Evolutionary conservation across 1,140 invertebrate genomes (phyloP).

Genomic region (fruit fly (Drosophila melanogaster)): Release_6_plus_ISO1_MT NC_004354.4:8753501-8754000

Average conservation of each 20-base stretch:
- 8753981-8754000: conserved; percentile 78
- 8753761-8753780: conserved; percentile 20
- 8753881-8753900: background rate
- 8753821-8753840: conserved; percentile 70
- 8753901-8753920: background rate
- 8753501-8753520: background rate
- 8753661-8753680: conserved; percentile 17
- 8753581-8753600: too few species aligned
- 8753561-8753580: too few species aligned
- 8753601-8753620: background rate
- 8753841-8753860: conserved; percentile 68
- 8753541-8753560: background rate
- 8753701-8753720: conserved; percentile 21
- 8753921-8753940: conserved; percentile 30
- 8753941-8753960: conserved; percentile 66
- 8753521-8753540: background rate
- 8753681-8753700: conserved; percentile 11
- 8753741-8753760: conserved; percentile 3
- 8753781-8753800: conserved; percentile 19
- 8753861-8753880: conserved; percentile 26
- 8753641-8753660: background rate
- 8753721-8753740: conserved; percentile 3
- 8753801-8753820: conserved; percentile 66
- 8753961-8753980: conserved; percentile 65
- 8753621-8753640: background rate